Conservation (phyloP, 2,797 vertebrate species). For the Aeoliscus strigatus region DNA sequence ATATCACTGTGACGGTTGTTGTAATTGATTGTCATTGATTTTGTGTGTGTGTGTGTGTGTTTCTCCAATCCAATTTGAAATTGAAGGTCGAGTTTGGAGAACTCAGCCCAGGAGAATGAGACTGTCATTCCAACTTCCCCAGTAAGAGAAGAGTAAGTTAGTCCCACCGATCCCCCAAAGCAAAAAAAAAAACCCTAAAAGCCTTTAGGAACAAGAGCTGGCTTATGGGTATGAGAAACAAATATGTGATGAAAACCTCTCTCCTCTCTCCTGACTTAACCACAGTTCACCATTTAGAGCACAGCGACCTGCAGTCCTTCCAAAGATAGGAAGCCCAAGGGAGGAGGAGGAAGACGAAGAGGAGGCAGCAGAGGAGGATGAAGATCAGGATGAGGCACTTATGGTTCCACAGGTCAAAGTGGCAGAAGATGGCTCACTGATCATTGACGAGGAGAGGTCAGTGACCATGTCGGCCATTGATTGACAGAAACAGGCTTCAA, state of each 20-base stretch:
- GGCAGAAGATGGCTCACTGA: constrained; percentile 94
- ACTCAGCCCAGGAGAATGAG: constrained; percentile 71
- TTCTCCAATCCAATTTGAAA: neutral
- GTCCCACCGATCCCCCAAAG: neutral
- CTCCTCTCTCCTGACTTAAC: too few species aligned
- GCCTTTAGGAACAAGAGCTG: too few species aligned
- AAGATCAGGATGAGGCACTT: constrained; percentile 75
- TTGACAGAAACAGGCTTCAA: too few species aligned
- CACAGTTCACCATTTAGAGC: constrained; percentile 47
- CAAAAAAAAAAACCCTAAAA: too few species aligned
- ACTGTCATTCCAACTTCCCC: constrained; percentile 58
- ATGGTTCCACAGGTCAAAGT: constrained; percentile 94
- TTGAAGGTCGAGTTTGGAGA: constrained; percentile 76
- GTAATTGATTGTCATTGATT: neutral
- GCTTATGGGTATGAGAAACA: too few species aligned
- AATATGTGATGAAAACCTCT: too few species aligned
- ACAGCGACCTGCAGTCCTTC: constrained; percentile 43
- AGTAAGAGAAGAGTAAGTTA: constrained; percentile 71
- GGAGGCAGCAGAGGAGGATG: constrained; percentile 46
- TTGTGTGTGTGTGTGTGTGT: neutral
- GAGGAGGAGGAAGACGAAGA: constrained; percentile 50
- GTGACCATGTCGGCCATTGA: constrained; percentile 2
- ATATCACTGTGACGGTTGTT: too few species aligned
- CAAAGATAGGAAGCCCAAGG: constrained; percentile 26
- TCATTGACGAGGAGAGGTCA: constrained; percentile 95